Evolutionary conservation across 2,888 invertebrate genomes (phyloP).

Genomic region (Athalia circularis): DNA sequence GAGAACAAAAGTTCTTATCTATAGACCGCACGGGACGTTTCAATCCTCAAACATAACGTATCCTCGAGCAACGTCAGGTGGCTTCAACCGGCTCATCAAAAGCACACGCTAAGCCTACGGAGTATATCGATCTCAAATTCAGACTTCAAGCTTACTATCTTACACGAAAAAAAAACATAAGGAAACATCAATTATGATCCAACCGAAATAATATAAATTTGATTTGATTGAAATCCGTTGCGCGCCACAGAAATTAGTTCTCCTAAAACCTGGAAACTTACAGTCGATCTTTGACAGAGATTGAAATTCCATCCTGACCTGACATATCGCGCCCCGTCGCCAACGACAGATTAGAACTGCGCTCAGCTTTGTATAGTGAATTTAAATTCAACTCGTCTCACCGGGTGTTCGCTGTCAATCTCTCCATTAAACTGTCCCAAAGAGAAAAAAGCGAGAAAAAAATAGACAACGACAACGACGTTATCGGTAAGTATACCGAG

Average conservation of each 20-base stretch:
- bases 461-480: background rate
- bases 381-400: constrained; percentile 18
- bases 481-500: background rate
- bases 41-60: background rate
- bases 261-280: background rate
- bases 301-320: constrained; percentile 17
- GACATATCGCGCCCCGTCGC: background rate
- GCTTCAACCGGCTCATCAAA: too few relatives aligned
- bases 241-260: constrained; percentile 19
- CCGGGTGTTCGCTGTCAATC: background rate
- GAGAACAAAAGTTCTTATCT: constrained; percentile 30
- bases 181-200: too few relatives aligned
- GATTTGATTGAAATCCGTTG: background rate
- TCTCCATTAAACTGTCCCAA: constrained; percentile 9
- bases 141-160: too few relatives aligned
- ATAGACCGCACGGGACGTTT: background rate
- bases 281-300: constrained; percentile 34
- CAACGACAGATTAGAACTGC: constrained; percentile 12
- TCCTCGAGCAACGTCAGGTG: background rate
- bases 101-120: too few relatives aligned
- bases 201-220: background rate
- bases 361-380: constrained; percentile 4
- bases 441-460: background rate
- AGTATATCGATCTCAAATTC: too few relatives aligned
- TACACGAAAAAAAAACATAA: too few relatives aligned